phyloP scores from a whole-genome alignment of 2,797 vertebrate species.

The Sebastes itinus region DNA sequence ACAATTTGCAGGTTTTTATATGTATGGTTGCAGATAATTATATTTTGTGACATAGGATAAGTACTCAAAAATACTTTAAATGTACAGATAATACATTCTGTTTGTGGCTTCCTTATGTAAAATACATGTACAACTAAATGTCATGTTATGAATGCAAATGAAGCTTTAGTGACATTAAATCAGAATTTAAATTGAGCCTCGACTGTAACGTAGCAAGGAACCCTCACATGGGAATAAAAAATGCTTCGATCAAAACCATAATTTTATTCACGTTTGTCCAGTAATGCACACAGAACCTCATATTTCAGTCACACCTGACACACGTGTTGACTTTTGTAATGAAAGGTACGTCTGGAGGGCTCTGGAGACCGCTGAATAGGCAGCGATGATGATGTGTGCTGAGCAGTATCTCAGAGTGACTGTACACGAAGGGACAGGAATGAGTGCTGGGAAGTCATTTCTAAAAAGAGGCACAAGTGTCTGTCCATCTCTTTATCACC shows the following conservation, averaged over 20 bases:
- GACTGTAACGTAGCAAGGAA: background rate
- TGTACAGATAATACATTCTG: background rate
- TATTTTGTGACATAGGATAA: no score
- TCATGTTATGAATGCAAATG: background rate
- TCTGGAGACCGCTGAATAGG: conserved; percentile 40
- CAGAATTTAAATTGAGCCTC: background rate
- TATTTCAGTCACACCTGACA: conserved; percentile 43
- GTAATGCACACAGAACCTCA: conserved; percentile 13
- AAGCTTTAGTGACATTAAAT: background rate
- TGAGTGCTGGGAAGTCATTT: conserved; percentile 26
- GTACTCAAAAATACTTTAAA: background rate
- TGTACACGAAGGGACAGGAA: background rate
- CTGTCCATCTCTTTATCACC: conserved; percentile 19
- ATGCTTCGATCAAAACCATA: background rate
- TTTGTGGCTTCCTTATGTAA: background rate
- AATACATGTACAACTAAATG: background rate
- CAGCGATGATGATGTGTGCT: conserved; percentile 30
- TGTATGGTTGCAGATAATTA: no score
- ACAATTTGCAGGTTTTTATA: no score
- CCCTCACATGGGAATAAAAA: background rate
- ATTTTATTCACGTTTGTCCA: background rate
- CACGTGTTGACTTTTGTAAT: conserved; percentile 55
- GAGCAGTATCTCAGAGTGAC: conserved; percentile 26
- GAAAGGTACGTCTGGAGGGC: conserved; percentile 35
- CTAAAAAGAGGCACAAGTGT: conserved; percentile 3